Conservation (phyloP, 2,113 vertebrate genomes). For the Girardinichthys multiradiatus region DNA sequence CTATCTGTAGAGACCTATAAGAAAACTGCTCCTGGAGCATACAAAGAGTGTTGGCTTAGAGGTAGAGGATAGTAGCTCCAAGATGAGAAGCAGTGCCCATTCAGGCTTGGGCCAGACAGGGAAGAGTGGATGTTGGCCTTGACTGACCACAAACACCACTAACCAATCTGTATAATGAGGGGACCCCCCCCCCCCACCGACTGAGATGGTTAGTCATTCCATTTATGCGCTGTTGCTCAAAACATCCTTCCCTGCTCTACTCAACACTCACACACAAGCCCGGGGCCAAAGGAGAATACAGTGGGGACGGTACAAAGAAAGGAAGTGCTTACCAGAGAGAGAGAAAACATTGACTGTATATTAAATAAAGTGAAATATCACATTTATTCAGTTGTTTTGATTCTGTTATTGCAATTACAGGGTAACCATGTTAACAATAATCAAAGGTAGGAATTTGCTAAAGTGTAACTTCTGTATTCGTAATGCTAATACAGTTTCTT, state of each 20-base stretch:
- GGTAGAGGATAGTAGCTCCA: slow-evolving; percentile 1
- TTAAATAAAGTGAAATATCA: slow-evolving; percentile 28
- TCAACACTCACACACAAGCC: slow-evolving; percentile 47
- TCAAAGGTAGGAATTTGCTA: slow-evolving; percentile 23
- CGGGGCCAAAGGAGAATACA: slow-evolving; percentile 49
- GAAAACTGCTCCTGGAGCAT: slow-evolving; percentile 39
- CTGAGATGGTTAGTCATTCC: slow-evolving; percentile 62
- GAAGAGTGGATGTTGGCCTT: slow-evolving; percentile 65
- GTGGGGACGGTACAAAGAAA: slow-evolving; percentile 49
- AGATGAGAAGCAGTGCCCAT: slow-evolving; percentile 18
- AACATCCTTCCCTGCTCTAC: slow-evolving; percentile 45
- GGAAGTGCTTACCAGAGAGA: slow-evolving; percentile 33
- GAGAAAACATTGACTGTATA: slow-evolving; percentile 16
- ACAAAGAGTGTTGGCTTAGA: slow-evolving; percentile 37
- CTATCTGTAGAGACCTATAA: slow-evolving; percentile 39
- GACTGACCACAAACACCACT: slow-evolving; percentile 61
- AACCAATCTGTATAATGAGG: slow-evolving; percentile 79
- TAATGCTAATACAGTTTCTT: slow-evolving; percentile 51
- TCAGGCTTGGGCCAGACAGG: slow-evolving; percentile 44
- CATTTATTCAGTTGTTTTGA: slow-evolving; percentile 38
- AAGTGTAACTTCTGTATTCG: slow-evolving; percentile 3
- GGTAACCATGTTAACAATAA: slow-evolving; percentile 26
- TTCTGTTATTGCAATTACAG: slow-evolving; percentile 28
- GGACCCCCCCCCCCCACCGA: slow-evolving; percentile 52
- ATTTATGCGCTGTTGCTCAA: slow-evolving; percentile 56